phyloP scores from a whole-genome alignment of 2,797 vertebrate genomes.

The Eremophila alpestris region DNA sequence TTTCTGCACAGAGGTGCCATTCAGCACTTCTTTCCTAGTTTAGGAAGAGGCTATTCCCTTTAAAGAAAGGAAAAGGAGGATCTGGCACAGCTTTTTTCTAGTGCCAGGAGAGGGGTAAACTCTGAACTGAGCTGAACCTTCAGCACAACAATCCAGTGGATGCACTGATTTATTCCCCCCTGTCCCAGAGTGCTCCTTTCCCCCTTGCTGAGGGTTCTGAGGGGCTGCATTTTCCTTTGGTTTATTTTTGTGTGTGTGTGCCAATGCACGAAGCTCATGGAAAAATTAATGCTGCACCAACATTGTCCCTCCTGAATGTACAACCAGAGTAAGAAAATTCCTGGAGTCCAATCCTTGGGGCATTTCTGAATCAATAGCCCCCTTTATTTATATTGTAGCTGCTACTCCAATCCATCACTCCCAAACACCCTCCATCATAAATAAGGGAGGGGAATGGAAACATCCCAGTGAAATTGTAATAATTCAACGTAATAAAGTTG shows the following conservation, averaged over 20 bases:
- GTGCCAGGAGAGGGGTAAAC: not conserved
- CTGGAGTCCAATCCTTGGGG: not conserved
- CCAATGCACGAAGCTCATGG: not conserved
- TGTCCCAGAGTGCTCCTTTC: not conserved
- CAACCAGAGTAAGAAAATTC: not conserved
- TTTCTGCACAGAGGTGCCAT: not conserved
- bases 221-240: not conserved
- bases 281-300: conserved; percentile 50
- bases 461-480: conserved; percentile 43
- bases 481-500: conserved; percentile 63
- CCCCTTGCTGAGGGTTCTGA: not conserved
- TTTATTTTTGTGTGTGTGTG: not conserved
- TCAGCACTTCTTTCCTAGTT: not conserved
- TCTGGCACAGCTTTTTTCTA: not conserved
- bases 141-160: not conserved
- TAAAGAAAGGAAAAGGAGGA: not conserved
- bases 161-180: not conserved
- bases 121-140: not conserved
- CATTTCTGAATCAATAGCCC: not conserved
- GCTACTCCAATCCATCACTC: conserved; percentile 33
- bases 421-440: conserved; percentile 21
- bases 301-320: not conserved
- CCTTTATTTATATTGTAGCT: conserved; percentile 34
- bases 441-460: conserved; percentile 30
- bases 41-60: not conserved